Conservation (phyloP, 2,113 vertebrate species). For the Enhydra lutris region DNA sequence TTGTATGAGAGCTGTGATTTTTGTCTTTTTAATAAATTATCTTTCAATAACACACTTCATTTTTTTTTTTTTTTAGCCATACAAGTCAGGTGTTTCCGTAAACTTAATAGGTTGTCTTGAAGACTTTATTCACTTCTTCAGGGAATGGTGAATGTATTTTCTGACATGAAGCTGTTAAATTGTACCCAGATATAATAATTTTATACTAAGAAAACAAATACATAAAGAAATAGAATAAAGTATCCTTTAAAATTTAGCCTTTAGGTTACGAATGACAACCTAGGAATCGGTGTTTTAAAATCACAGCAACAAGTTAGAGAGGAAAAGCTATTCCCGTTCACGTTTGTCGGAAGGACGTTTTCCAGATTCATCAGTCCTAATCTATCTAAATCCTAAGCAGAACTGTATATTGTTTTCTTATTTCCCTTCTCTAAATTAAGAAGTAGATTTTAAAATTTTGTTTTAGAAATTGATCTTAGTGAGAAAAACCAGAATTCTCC, state of each 20-base stretch:
- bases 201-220: background rate
- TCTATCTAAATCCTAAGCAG: background rate
- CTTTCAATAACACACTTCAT: background rate
- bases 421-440: background rate
- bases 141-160: background rate
- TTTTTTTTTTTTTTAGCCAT: background rate
- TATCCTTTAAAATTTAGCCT: background rate
- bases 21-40: background rate
- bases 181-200: background rate
- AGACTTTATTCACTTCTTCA: slow-evolving; percentile 4
- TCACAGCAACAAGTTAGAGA: background rate
- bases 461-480: background rate
- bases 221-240: background rate
- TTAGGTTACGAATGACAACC: background rate
- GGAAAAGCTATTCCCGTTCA: background rate
- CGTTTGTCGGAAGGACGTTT: background rate
- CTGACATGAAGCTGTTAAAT: background rate
- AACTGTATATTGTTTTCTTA: background rate
- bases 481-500: background rate
- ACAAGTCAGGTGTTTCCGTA: background rate
- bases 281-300: background rate
- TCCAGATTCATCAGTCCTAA: background rate
- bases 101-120: background rate
- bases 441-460: background rate
- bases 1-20: background rate